These are phyloP conservation scores for Blennius ocellaris DNA, from an alignment of 2,113 vertebrate genomes.

Conservation along the genomic window DNA sequence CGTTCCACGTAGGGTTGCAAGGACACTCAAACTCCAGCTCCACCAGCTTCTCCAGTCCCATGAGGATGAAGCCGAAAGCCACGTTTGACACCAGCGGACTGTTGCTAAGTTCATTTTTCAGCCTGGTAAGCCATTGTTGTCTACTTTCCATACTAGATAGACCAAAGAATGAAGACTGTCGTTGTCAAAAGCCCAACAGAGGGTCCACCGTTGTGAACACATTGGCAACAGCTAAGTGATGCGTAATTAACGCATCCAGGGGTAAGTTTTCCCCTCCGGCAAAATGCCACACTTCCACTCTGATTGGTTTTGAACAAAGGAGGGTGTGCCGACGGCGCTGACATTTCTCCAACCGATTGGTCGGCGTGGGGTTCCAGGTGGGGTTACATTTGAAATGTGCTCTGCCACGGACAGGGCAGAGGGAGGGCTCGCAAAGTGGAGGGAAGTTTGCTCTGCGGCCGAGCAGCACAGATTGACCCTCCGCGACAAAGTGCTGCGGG, in stretches of 20 bases:
- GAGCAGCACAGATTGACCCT: slow-evolving; percentile 35
- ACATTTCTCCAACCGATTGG: slow-evolving; percentile 73
- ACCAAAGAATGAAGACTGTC: slow-evolving; percentile 67
- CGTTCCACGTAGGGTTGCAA: slow-evolving; percentile 80
- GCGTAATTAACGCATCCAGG: slow-evolving; percentile 78
- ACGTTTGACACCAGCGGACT: slow-evolving; percentile 83
- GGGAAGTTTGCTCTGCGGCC: slow-evolving; percentile 76
- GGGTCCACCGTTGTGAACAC: slow-evolving; percentile 77
- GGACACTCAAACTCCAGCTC: slow-evolving; percentile 85
- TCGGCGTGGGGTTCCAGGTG: slow-evolving; percentile 67
- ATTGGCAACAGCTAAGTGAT: slow-evolving; percentile 82
- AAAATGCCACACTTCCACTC: slow-evolving; percentile 78
- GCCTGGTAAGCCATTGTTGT: slow-evolving; percentile 83
- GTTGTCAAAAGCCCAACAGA: slow-evolving; percentile 76
- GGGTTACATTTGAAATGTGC: slow-evolving; percentile 80
- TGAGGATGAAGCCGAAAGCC: slow-evolving; percentile 83
- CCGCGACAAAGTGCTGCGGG: slow-evolving; percentile 11
- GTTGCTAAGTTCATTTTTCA: slow-evolving; percentile 84
- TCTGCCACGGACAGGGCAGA: slow-evolving; percentile 68
- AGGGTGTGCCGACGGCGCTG: slow-evolving; percentile 73
- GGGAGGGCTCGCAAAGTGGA: slow-evolving; percentile 79
- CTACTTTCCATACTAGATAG: slow-evolving; percentile 83
- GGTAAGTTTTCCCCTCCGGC: slow-evolving; percentile 78
- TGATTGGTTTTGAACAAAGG: slow-evolving; percentile 80
- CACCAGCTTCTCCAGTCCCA: slow-evolving; percentile 83